These are phyloP conservation scores for Gadopsis bispinosus DNA, from an alignment of 2,797 vertebrate genomes.

Conservation along the genomic window DNA sequence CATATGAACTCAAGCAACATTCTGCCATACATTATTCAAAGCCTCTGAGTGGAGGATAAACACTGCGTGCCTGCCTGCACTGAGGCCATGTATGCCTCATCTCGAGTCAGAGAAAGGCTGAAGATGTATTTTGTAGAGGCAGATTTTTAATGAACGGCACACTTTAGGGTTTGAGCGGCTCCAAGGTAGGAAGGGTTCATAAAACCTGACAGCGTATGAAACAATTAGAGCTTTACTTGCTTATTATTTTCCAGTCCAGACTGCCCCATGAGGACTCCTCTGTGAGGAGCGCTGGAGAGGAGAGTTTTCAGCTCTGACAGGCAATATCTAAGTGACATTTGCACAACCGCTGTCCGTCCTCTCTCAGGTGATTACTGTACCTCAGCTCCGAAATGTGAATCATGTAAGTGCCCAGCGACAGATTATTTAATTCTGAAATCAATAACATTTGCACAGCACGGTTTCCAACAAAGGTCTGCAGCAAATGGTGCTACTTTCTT, in stretches of 20 bases:
- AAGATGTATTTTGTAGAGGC: conserved; percentile 28
- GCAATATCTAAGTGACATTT: conserved; percentile 54
- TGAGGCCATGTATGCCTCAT: conserved; percentile 30
- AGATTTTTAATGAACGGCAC: conserved; percentile 59
- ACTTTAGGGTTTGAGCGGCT: conserved; percentile 21
- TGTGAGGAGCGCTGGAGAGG: conserved; percentile 16
- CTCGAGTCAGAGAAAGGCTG: conserved; percentile 24
- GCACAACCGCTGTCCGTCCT: conserved; percentile 19
- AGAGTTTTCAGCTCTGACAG: conserved; percentile 35
- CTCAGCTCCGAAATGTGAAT: conserved; percentile 25
- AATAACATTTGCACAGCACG: not conserved
- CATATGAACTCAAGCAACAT: conserved; percentile 24
- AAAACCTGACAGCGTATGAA: conserved; percentile 42
- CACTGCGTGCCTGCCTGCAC: not conserved
- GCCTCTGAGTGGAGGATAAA: conserved; percentile 22
- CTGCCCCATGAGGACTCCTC: conserved; percentile 22
- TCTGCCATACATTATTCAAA: conserved; percentile 42
- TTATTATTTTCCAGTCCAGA: conserved; percentile 43
- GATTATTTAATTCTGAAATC: conserved; percentile 17
- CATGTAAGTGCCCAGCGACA: conserved; percentile 10
- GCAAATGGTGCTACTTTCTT: no score
- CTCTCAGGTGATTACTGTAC: conserved; percentile 28
- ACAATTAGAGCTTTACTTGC: conserved; percentile 52
- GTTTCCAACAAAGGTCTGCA: no score
- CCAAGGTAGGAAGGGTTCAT: conserved; percentile 38